Base-by-base conservation (phyloP, 2,888 invertebrate species). In the Machimus atricapillus region DNA sequence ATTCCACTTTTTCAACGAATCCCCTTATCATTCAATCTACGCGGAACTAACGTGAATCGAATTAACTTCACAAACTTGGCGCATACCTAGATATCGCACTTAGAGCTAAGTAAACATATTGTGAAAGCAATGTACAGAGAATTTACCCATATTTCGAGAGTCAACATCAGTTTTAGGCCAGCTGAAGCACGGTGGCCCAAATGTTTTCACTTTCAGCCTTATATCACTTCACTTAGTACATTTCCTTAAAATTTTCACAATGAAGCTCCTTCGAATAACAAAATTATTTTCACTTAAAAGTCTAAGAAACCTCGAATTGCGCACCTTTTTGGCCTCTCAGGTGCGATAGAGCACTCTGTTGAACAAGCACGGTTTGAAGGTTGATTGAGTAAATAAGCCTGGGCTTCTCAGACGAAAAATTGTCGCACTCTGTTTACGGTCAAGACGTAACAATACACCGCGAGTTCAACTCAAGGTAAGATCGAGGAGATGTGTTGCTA, bases 391-490 rank as follows among this genome's bases (percentile, higher is more conserved):
- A 27, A 46, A 46, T 19, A 79, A 79, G 43, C 19, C 37, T 56
- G 19, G 34, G 77, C 37, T 78, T 78, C 23, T 78, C 78, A 43
- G 23, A 79, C 46, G 52, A 79, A 78, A 46, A 40, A 79, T 78
- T 82, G 82, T 82, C 66, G 37, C 58, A 82, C 34, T 82, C 82
- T 66, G 66, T 27, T 34, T 82, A 66, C 58, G 46, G 52, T 81
- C 3, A 52, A 27, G 58, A 37, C 56, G 82, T 82, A 66, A 66
- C 58, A 58, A 58, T 58, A 82, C 9, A 31, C 23, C 82, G 37
- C n/a, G 31, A 46, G 43, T 46, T 46, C 66, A 8, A 19, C 66
- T 66, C 82, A 82, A 82, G 82, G 82, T 82, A 66, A 82, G 37
- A 34, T 58, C 66, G 58, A 82, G 66, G 58, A 37, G 58, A 66